These are phyloP conservation scores for Tamias sibiricus DNA, from an alignment of 2,113 vertebrate genomes.

Conservation along the genomic window DNA sequence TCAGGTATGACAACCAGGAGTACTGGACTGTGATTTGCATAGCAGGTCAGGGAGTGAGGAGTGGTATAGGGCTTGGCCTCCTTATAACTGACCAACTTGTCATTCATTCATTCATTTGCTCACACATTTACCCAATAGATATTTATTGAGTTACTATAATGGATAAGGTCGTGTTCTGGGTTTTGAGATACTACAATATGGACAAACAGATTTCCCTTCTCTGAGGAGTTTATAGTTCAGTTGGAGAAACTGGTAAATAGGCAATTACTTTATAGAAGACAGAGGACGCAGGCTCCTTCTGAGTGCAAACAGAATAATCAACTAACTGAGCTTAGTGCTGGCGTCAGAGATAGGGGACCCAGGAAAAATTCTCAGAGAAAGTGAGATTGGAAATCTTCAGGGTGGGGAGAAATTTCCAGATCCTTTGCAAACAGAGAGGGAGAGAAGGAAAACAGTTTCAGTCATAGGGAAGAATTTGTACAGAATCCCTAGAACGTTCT, in stretches of 20 bases:
- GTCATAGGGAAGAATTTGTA: not conserved
- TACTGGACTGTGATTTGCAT: not conserved
- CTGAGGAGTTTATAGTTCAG: not conserved
- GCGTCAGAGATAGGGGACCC: accelerated
- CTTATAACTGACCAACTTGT: not conserved
- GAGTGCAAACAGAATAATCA: not conserved
- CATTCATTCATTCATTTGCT: not conserved
- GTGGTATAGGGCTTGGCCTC: not conserved
- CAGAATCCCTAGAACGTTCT: not conserved
- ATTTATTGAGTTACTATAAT: not conserved
- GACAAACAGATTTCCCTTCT: not conserved
- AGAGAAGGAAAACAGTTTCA: not conserved
- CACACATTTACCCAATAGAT: not conserved
- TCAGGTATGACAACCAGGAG: not conserved
- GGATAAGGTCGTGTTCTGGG: not conserved
- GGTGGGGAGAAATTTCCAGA: not conserved
- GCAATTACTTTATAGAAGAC: not conserved
- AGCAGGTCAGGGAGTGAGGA: not conserved
- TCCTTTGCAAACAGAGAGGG: not conserved
- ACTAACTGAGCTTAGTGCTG: not conserved
- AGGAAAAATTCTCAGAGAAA: not conserved
- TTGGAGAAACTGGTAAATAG: not conserved
- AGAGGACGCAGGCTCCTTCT: not conserved
- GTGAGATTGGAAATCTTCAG: not conserved
- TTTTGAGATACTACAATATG: not conserved